These are phyloP conservation scores for Malurus melanocephalus DNA, from an alignment of 2,113 vertebrate genomes.

Conservation along the genomic window DNA sequence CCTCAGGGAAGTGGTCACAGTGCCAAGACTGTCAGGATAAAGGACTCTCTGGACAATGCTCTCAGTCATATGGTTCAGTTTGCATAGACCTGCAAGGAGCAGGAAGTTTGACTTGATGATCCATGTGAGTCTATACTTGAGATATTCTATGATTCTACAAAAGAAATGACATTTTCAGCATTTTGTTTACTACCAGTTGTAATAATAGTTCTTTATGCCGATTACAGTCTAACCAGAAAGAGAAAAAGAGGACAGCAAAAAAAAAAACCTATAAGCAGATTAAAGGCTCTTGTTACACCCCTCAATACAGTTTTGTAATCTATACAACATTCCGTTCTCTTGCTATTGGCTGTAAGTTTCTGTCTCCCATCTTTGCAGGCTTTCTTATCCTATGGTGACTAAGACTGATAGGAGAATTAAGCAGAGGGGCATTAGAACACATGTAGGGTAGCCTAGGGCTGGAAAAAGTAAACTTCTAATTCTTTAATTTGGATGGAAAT, in stretches of 20 bases:
- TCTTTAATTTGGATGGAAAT: conserved; percentile 66
- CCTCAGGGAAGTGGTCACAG: neutral
- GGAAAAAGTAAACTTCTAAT: conserved; percentile 60
- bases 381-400: conserved; percentile 46
- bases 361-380: neutral
- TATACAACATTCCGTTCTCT: neutral
- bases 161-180: neutral
- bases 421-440: conserved; percentile 31
- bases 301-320: neutral
- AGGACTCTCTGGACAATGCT: neutral
- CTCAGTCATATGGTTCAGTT: neutral
- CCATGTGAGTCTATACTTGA: neutral
- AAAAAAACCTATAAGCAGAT: neutral
- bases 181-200: neutral
- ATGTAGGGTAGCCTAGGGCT: conserved; percentile 24
- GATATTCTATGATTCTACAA: neutral
- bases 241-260: neutral
- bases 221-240: neutral
- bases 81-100: neutral
- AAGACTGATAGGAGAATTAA: conserved; percentile 63
- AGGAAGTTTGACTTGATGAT: neutral
- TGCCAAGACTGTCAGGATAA: neutral
- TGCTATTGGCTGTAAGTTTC: neutral
- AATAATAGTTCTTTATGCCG: neutral
- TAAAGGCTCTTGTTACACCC: neutral